Base-by-base conservation (phyloP, 2,888 invertebrate genomes). In the Hirtodrosophila cameraria region DNA sequence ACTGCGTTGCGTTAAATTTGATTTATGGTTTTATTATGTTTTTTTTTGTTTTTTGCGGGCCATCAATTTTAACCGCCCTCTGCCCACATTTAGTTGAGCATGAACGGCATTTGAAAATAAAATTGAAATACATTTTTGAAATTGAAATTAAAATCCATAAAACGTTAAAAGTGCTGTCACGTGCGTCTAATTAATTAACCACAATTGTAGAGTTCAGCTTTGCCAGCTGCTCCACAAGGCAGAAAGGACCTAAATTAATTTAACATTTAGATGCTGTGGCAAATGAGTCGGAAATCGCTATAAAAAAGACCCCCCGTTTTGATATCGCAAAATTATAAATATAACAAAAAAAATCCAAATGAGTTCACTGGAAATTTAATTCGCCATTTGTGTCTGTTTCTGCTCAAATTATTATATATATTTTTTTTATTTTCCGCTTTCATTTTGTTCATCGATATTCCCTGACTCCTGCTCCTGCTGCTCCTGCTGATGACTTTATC, bases 401-500 rank as follows among this genome's bases (percentile, higher is more conserved):
- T 38, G 42, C 45, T 28, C 23, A 50, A 54, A 59, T 59, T 38
- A 54, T 50, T 28, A 25, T 50, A 15, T 42, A 42, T 18, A 48
- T 42, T 5, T 11, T 48, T 46, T 28, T 60, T 35, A 31, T 60
- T 53, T 45, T 23, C n/a, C 30, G 42, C 38, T 69, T 73, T 74
- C 60, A 67, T 69, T 74, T 79, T 59, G 45, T 52, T 66, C 65
- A 86, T 82, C 86, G 82, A 82, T 82, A 86, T 75, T n/a, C 45
- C 23, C 27, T 27, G 49, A 31, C 43, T n/a, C n/a, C n/a, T n/a
- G n/a, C n/a, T n/a, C n/a, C n/a, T n/a, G n/a, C n/a, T n/a, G n/a
- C n/a, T n/a, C n/a, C n/a, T 30, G 61, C 66, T 67, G 66, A 83
- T 77, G 86, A 72, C 81, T 82, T 66, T 83, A 83, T 86, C 74